These are phyloP conservation scores for Lepus oiostolus DNA, from an alignment of 2,797 vertebrate species.

Conservation along the genomic window DNA sequence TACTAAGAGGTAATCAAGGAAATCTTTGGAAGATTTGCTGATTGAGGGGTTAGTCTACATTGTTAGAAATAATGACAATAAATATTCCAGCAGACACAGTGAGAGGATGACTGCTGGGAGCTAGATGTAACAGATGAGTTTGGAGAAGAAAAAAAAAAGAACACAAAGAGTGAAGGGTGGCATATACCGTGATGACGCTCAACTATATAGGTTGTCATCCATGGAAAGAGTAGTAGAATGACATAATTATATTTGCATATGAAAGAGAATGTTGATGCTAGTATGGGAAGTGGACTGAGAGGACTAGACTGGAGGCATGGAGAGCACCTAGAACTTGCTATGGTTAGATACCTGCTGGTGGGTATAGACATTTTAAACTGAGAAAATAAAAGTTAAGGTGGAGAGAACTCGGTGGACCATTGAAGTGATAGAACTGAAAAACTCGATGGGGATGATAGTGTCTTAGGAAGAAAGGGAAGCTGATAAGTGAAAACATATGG, in stretches of 20 bases:
- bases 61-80: not conserved
- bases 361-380: not conserved
- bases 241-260: not conserved
- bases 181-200: not conserved
- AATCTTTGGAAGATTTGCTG: not conserved
- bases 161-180: not conserved
- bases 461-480: not conserved
- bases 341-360: not conserved
- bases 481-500: not conserved
- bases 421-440: not conserved
- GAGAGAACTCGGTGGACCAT: not conserved
- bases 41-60: not conserved
- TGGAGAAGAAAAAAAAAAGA: not conserved
- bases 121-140: not conserved
- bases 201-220: not conserved
- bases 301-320: not conserved
- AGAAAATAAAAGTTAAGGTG: not conserved
- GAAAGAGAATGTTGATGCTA: not conserved
- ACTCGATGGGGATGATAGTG: not conserved
- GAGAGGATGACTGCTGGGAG: not conserved
- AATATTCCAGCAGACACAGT: not conserved
- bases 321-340: not conserved
- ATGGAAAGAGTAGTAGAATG: not conserved
- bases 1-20: not conserved
- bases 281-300: not conserved